Conservation (phyloP, 2,888 invertebrate genomes). For the Homarus gammarus region DNA sequence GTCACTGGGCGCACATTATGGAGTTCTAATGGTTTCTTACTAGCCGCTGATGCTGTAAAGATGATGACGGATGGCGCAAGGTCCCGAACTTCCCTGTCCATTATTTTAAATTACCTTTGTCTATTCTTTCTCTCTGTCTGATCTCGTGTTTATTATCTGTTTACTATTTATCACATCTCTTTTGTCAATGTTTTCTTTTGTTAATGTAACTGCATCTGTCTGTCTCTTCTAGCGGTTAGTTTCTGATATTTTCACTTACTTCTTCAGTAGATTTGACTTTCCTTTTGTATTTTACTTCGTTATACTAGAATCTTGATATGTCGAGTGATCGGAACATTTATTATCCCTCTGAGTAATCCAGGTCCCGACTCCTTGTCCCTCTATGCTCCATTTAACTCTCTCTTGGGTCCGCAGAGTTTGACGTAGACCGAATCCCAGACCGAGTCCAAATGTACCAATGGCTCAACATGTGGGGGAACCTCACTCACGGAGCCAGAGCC, state of each 20-base stretch:
- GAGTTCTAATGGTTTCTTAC: too few relatives aligned
- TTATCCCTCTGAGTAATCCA: not conserved
- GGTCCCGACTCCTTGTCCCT: not conserved
- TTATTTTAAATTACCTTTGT: not conserved
- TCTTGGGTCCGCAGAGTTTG: conserved; percentile 61
- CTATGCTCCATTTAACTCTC: not conserved
- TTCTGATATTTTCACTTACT: too few relatives aligned
- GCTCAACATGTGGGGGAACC: conserved; percentile 85
- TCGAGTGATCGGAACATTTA: too few relatives aligned
- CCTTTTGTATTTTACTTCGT: too few relatives aligned
- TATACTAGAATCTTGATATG: too few relatives aligned
- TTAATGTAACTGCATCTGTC: too few relatives aligned
- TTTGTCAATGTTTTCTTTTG: not conserved
- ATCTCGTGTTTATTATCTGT: not conserved
- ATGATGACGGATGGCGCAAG: too few relatives aligned
- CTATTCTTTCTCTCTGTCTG: not conserved
- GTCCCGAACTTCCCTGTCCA: too few relatives aligned
- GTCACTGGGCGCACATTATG: too few relatives aligned
- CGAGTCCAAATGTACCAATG: conserved; percentile 83
- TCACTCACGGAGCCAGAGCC: conserved; percentile 81
- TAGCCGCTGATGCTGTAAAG: too few relatives aligned
- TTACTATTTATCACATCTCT: not conserved
- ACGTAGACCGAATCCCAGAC: conserved; percentile 76
- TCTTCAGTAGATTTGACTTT: too few relatives aligned
- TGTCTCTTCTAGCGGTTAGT: too few relatives aligned